A percentile compares a stretch with the other conserved stretches of the same genome.
Conservation (phyloP, 1,140 invertebrate species). For the Magallana angulata region DNA sequence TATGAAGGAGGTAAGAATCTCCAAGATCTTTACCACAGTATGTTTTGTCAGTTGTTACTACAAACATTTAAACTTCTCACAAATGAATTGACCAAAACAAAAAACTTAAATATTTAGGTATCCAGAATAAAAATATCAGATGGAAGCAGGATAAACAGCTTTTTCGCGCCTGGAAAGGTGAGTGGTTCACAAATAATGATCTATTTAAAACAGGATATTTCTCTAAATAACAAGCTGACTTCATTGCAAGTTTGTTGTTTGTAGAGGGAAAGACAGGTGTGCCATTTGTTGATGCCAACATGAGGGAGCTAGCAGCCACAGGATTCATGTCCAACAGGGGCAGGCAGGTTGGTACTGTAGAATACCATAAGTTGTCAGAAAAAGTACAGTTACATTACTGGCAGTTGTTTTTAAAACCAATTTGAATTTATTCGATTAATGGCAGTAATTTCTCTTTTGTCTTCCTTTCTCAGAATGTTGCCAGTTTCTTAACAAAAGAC, state of each 20-base stretch:
- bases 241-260: too few relatives aligned
- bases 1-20: conserved; percentile 68
- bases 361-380: background rate
- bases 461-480: conserved; percentile 75
- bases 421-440: background rate
- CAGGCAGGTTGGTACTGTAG: conserved; percentile 74
- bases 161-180: conserved; percentile 78
- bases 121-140: conserved; percentile 70
- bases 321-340: conserved; percentile 81
- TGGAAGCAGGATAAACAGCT: conserved; percentile 75
- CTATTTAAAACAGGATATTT: too few relatives aligned
- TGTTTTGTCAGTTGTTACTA: too few relatives aligned
- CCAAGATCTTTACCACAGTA: too few relatives aligned
- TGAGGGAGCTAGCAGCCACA: conserved; percentile 79
- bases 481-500: conserved; percentile 80
- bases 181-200: background rate
- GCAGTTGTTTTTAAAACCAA: too few relatives aligned
- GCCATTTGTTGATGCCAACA: conserved; percentile 81
- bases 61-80: background rate
- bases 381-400: too few relatives aligned
- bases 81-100: background rate
- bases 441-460: background rate
- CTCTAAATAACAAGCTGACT: too few relatives aligned
- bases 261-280: conserved; percentile 78
- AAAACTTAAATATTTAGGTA: conserved; percentile 42